Percentiles rank a stretch among this genome's conserved stretches.
Conservation (phyloP, 2,797 vertebrate species). For the Lophius americanus region DNA sequence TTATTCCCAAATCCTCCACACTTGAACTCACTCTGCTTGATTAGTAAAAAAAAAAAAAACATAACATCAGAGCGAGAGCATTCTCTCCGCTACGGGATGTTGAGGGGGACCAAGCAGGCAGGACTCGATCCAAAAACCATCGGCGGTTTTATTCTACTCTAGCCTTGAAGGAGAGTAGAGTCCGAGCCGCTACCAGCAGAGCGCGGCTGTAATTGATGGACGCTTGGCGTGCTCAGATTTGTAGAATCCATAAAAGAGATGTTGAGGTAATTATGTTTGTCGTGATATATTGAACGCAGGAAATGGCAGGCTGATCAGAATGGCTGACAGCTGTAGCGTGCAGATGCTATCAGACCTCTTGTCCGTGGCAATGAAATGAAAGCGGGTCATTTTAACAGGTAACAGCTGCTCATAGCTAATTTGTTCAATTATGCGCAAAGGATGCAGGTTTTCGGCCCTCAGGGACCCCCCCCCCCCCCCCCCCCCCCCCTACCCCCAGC, state of each 20-base stretch:
- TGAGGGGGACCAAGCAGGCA: not conserved
- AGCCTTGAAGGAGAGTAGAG: constrained; percentile 11
- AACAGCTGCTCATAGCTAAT: constrained; percentile 84
- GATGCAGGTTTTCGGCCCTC: constrained; percentile 69
- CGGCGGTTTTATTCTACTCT: too few relatives aligned
- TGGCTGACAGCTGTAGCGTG: constrained; percentile 81
- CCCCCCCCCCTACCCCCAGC: constrained; percentile 28
- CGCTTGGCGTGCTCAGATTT: constrained; percentile 76
- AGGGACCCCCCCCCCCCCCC: constrained; percentile 54
- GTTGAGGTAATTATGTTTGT: constrained; percentile 85
- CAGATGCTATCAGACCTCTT: constrained; percentile 84
- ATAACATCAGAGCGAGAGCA: constrained; percentile 10
- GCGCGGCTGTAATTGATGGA: constrained; percentile 72
- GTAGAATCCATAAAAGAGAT: constrained; percentile 83
- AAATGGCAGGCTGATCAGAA: constrained; percentile 77
- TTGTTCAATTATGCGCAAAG: constrained; percentile 82
- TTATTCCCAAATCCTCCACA: constrained; percentile 17
- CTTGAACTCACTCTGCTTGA: constrained; percentile 29
- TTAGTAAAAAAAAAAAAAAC: constrained; percentile 8
- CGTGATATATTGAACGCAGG: constrained; percentile 79
- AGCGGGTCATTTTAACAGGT: constrained; percentile 85
- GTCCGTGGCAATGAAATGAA: constrained; percentile 81
- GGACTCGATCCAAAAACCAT: too few relatives aligned
- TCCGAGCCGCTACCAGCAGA: constrained; percentile 46
- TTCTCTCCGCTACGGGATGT: not conserved